Conservation (phyloP, 1,140 invertebrate genomes). For the Protaetia brevitarsis region DNA sequence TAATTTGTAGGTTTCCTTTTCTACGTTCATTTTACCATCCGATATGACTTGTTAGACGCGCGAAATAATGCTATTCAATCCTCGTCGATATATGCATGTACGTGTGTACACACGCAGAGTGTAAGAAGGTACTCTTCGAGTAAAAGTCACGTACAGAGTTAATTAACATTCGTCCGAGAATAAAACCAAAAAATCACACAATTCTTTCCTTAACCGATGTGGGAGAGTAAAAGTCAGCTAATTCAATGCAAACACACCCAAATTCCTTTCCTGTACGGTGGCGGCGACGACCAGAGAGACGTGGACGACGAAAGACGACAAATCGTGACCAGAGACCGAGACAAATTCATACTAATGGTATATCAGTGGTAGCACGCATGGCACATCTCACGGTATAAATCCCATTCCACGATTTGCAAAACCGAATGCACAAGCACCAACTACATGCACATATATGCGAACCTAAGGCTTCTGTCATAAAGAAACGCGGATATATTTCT, state of each 20-base stretch:
- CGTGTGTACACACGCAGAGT: neutral
- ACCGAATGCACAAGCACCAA: conserved; percentile 21
- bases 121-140: neutral
- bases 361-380: conserved; percentile 12
- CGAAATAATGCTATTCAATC: neutral
- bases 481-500: conserved; percentile 22
- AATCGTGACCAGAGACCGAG: conserved; percentile 12
- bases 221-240: conserved; percentile 17
- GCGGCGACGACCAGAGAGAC: neutral
- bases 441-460: conserved; percentile 24
- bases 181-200: conserved; percentile 15
- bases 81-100: neutral
- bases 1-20: too few species aligned
- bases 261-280: conserved; percentile 8
- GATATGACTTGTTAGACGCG: neutral
- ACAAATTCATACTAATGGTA: conserved; percentile 18
- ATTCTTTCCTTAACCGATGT: conserved; percentile 1
- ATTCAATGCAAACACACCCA: conserved; percentile 17
- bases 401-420: conserved; percentile 24
- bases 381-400: conserved; percentile 21
- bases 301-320: conserved; percentile 14
- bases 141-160: conserved; percentile 18
- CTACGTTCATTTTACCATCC: too few species aligned
- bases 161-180: conserved; percentile 17
- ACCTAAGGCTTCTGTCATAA: conserved; percentile 26